These are phyloP conservation scores for Serranus cabrilla DNA, from an alignment of 2,797 vertebrate genomes.

Conservation along the genomic window DNA sequence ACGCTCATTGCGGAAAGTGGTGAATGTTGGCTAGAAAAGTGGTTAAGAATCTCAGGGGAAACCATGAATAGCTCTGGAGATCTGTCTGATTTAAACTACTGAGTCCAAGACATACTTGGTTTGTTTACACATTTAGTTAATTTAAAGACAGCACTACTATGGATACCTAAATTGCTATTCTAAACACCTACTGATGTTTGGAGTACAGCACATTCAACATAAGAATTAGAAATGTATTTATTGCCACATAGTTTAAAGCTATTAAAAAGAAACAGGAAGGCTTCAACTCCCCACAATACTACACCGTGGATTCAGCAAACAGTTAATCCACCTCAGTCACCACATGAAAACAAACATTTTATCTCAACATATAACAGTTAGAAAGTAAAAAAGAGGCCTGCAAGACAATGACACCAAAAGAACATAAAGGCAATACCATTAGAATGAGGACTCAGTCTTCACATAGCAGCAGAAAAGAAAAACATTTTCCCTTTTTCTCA, in stretches of 20 bases:
- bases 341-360: not conserved
- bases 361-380: not conserved
- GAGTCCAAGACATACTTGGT: too few relatives aligned
- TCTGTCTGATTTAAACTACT: too few relatives aligned
- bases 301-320: not conserved
- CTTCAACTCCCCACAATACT: not conserved
- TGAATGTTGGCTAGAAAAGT: too few relatives aligned
- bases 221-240: not conserved
- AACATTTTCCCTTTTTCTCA: not conserved
- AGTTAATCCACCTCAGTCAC: not conserved
- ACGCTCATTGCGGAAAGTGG: too few relatives aligned
- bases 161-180: not conserved
- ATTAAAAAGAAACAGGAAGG: not conserved
- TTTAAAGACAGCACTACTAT: too few relatives aligned
- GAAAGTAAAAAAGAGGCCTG: not conserved
- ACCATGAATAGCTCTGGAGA: too few relatives aligned
- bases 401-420: not conserved
- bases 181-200: not conserved
- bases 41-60: too few relatives aligned
- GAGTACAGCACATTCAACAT: not conserved
- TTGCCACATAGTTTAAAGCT: not conserved
- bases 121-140: too few relatives aligned
- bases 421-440: constrained; percentile 2
- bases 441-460: not conserved
- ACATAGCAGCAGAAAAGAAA: constrained; percentile 38